phyloP scores from a whole-genome alignment of 2,888 invertebrate genomes.

The Pyrgus malvae region DNA sequence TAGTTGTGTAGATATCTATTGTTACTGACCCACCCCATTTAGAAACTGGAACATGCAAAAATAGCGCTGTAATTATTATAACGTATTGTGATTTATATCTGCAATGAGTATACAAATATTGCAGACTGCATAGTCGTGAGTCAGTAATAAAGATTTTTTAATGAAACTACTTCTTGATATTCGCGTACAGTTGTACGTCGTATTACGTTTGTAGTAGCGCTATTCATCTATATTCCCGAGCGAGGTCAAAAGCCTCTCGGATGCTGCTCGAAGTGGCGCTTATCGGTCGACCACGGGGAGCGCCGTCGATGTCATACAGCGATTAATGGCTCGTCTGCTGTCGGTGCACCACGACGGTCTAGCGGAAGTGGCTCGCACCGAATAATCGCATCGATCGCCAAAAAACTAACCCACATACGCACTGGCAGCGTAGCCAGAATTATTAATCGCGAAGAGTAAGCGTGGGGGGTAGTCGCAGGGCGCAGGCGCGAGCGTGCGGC shows the following conservation, averaged over 20 bases:
- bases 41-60: too few species aligned
- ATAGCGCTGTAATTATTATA: too few species aligned
- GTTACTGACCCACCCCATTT: too few species aligned
- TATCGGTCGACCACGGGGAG: background rate
- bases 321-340: slow-evolving; percentile 70
- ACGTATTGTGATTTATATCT: too few species aligned
- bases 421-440: slow-evolving; percentile 81
- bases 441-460: slow-evolving; percentile 77
- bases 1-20: too few species aligned
- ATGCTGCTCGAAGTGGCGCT: slow-evolving; percentile 13
- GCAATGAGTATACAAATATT: background rate
- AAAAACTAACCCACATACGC: slow-evolving; percentile 82
- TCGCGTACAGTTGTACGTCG: slow-evolving; percentile 8
- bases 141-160: background rate
- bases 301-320: slow-evolving; percentile 51
- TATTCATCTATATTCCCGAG: slow-evolving; percentile 10
- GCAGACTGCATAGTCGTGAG: background rate
- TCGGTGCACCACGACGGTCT: slow-evolving; percentile 57
- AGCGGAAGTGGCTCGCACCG: slow-evolving; percentile 68
- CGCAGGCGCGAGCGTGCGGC: slow-evolving; percentile 65
- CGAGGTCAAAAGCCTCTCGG: slow-evolving; percentile 20
- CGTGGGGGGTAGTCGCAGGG: slow-evolving; percentile 61
- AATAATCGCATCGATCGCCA: slow-evolving; percentile 81
- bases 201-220: slow-evolving; percentile 14
- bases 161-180: background rate